Percentiles rank a stretch among this genome's conserved stretches.
Conservation (phyloP, 37 sponge, comb jelly and placozoan species). For the Sycon ciliatum region DNA sequence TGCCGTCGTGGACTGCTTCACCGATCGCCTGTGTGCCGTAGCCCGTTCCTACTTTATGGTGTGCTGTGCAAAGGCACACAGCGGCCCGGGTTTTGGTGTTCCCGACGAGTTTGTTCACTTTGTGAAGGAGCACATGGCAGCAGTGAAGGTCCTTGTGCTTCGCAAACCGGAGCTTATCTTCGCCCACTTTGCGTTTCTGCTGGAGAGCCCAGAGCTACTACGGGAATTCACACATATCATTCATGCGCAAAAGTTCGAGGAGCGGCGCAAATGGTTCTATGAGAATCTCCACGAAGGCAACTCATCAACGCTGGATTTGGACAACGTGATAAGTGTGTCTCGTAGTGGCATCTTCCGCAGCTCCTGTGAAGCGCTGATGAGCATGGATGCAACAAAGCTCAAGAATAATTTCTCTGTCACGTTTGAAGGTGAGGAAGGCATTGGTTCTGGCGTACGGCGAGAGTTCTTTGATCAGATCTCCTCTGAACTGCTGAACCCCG, state of each 20-base stretch:
- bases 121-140: slow-evolving; percentile 51
- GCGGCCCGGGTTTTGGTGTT: too few species aligned
- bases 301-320: slow-evolving; percentile 17
- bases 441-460: slow-evolving; percentile 79
- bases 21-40: slow-evolving; percentile 71
- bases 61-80: slow-evolving; percentile 23
- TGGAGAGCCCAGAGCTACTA: slow-evolving; percentile 54
- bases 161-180: slow-evolving; percentile 74
- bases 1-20: slow-evolving; percentile 47
- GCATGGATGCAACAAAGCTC: slow-evolving; percentile 20
- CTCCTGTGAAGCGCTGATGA: slow-evolving; percentile 14
- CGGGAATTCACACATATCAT: slow-evolving; percentile 58
- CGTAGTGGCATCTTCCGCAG: slow-evolving; percentile 37
- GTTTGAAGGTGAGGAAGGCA: slow-evolving; percentile 77
- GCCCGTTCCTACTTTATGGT: slow-evolving; percentile 65
- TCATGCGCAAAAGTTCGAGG: slow-evolving; percentile 55
- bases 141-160: slow-evolving; percentile 44
- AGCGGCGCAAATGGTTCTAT: slow-evolving; percentile 88
- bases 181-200: slow-evolving; percentile 77
- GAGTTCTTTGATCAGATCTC: slow-evolving; percentile 92
- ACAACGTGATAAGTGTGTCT: slow-evolving; percentile 46
- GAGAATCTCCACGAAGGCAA: slow-evolving; percentile 92
- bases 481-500: slow-evolving; percentile 77
- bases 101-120: slow-evolving; percentile 28
- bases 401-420: slow-evolving; percentile 47